Percentiles rank a stretch among this genome's conserved stretches.
Evolutionary conservation across 2,888 invertebrate genomes (phyloP).

Genomic region (Keiferia lycopersicella): DNA sequence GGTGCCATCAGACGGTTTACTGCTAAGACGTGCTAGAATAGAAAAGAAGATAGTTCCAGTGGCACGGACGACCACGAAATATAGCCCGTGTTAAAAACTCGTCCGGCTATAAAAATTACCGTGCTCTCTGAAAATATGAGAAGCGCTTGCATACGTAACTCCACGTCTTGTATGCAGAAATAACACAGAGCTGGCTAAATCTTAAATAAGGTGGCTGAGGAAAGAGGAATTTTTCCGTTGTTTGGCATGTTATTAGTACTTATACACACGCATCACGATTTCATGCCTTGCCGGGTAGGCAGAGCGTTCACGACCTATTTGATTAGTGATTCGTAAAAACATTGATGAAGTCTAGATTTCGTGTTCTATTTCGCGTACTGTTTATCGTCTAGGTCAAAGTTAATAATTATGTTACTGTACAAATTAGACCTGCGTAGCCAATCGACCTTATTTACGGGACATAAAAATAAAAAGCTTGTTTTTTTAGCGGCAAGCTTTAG

Average conservation of each 20-base stretch:
- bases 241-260: neutral
- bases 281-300: no score
- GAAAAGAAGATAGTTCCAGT: neutral
- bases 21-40: constrained; percentile 19
- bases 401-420: no score
- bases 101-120: constrained; percentile 18
- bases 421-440: no score
- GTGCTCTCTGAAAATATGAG: neutral
- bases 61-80: neutral
- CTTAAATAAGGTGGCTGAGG: neutral
- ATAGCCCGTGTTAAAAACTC: constrained; percentile 18
- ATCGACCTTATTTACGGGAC: no score
- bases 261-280: no score
- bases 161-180: neutral
- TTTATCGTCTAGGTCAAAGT: no score
- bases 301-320: no score
- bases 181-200: neutral
- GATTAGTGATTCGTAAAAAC: no score
- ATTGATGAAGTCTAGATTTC: no score
- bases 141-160: neutral
- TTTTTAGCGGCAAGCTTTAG: no score
- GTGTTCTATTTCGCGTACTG: no score
- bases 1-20: constrained; percentile 28
- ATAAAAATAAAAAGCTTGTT: no score
- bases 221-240: neutral